Percentiles rank a stretch among this genome's conserved stretches.
Evolutionary conservation across 2,797 vertebrate species (phyloP).

Genomic region (Sebastes matsubarae): DNA sequence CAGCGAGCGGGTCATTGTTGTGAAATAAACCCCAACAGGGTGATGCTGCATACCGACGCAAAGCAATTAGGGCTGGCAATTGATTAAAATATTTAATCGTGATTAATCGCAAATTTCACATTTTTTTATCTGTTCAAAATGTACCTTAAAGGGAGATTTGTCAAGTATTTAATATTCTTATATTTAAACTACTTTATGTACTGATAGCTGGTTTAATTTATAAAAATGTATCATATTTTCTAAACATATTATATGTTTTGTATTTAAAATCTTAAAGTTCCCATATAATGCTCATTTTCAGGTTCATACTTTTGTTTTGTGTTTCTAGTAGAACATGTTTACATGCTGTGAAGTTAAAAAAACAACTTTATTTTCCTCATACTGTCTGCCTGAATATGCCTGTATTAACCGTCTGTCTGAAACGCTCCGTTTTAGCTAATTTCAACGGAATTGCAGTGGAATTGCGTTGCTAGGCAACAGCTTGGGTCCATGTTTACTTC

Average conservation of each 20-base stretch:
- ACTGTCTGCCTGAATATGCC: background rate
- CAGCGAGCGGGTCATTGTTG: no score
- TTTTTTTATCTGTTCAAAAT: background rate
- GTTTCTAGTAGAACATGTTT: no score
- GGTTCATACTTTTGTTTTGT: no score
- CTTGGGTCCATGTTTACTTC: background rate
- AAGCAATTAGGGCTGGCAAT: no score
- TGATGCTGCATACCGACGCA: rapidly evolving
- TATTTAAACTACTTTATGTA: background rate
- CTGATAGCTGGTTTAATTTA: background rate
- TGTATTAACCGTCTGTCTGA: background rate
- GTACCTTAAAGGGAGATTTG: background rate
- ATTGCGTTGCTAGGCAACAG: background rate
- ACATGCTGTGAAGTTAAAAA: background rate
- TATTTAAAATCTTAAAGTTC: background rate
- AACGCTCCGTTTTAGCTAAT: background rate
- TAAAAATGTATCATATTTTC: background rate
- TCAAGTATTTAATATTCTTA: no score
- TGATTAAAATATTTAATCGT: no score
- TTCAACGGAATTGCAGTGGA: background rate
- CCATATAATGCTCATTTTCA: no score
- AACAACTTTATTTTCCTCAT: background rate
- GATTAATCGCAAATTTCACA: background rate
- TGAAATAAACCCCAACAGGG: no score
- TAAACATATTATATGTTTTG: background rate